A percentile compares a stretch with the other conserved stretches of the same genome.
phyloP scores from a whole-genome alignment of 2,113 vertebrate species.

The Otolemur garnettii region DNA sequence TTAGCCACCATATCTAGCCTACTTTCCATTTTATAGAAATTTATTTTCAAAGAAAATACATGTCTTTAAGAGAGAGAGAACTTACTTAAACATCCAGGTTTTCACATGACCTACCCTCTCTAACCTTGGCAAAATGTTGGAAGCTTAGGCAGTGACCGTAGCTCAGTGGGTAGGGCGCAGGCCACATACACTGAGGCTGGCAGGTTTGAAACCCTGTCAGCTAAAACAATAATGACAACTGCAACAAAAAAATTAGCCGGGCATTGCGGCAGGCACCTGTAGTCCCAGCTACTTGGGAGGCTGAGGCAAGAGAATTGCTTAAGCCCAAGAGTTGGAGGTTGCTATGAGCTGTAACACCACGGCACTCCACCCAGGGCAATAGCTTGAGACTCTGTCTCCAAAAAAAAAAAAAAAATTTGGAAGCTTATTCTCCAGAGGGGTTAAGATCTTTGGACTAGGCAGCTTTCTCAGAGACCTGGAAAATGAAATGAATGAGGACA shows the following conservation, averaged over 20 bases:
- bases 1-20: not conserved
- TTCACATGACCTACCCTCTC: not conserved
- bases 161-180: too few species aligned
- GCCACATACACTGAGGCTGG: too few species aligned
- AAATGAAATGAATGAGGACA: not conserved
- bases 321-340: too few species aligned
- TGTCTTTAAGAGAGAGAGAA: not conserved
- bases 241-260: too few species aligned
- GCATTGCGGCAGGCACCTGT: too few species aligned
- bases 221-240: too few species aligned
- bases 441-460: not conserved
- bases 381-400: too few species aligned
- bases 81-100: slow-evolving; percentile 21
- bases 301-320: too few species aligned
- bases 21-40: not conserved
- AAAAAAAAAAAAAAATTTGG: not conserved
- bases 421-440: not conserved
- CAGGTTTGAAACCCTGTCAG: too few species aligned
- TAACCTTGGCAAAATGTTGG: not conserved
- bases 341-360: too few species aligned
- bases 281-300: too few species aligned
- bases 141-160: not conserved
- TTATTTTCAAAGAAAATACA: not conserved
- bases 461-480: not conserved
- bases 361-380: too few species aligned